Evolutionary conservation across 2,797 vertebrate species (phyloP), one percentile per base, ranked within the genome.

Genomic region (Acrossocheilus fasciatus): DNA sequence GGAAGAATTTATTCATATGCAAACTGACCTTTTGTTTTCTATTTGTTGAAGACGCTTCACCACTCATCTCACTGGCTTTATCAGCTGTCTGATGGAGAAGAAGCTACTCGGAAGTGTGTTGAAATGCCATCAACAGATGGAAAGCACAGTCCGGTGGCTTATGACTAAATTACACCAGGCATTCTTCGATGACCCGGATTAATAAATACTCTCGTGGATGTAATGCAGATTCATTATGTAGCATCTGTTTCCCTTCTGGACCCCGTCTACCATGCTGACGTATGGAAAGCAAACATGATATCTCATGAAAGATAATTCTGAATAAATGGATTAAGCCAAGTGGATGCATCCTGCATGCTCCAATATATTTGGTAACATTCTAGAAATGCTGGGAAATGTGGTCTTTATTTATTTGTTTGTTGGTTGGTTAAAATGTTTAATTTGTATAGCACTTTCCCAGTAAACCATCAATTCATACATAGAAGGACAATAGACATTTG

Each of bases 241-340:
- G 64, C 76, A 85, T 85, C 66, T 85, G 84, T 57, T 85, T 39
- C 52, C 66, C 82, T 76, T 84, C 73, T 84, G 45, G 79, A 68
- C 79, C 15, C 2, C 20, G 2, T 30, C 34, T 64, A 75, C 20
- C 34, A 57, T 85, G 66, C 52, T 59, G 64, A 85, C 12, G 66
- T 72, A 85, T 45, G 52, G 66, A 85, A 79, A 80, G n/a, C 20
- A 79, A 85, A 85, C 41, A 45, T 85, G 50, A 85, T 85, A 59
- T 79, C 50, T 85, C 39, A 69, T 75, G 36, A 50, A 50, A 77
- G 45, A 77, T 76, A n/a, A 66, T 76, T 39, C 14, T 47, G 15
- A 62, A 50, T 70, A 64, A 59, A 52, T 72, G 9, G 62, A 76
- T 69, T 79, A 64, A 64, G 52, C 70, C 41, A 26, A 64, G 77